Evolutionary conservation across 2,113 vertebrate genomes (phyloP).

Genomic region (Microtus montanus): DNA sequence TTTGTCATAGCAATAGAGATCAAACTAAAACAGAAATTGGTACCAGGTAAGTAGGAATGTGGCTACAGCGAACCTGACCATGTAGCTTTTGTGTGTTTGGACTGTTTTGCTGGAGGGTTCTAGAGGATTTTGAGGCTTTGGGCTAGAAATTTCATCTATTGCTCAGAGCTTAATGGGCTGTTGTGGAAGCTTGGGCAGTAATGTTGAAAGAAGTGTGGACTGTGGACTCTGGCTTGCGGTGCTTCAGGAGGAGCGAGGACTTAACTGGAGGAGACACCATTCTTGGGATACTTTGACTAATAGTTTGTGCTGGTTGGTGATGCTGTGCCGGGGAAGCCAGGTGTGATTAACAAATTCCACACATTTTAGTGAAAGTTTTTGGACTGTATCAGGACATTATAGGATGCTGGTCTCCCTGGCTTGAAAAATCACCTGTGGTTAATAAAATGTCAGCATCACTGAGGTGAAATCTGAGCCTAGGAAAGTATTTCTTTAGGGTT

Average conservation of each 20-base stretch:
- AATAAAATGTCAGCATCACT: not conserved
- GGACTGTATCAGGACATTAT: not conserved
- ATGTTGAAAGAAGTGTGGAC: not conserved
- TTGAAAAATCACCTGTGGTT: not conserved
- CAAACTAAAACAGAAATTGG: not conserved
- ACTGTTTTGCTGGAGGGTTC: not conserved
- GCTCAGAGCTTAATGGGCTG: not conserved
- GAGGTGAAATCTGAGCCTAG: not conserved
- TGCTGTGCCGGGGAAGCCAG: not conserved
- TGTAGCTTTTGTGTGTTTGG: not conserved
- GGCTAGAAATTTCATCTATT: not conserved
- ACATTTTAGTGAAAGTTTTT: not conserved
- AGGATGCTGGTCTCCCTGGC: not conserved
- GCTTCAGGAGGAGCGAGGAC: not conserved
- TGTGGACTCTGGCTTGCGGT: not conserved
- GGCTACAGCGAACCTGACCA: not conserved
- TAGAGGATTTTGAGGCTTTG: not conserved
- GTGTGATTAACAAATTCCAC: not conserved
- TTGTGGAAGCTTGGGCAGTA: not conserved
- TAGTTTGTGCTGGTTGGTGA: not conserved
- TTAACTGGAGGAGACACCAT: not conserved
- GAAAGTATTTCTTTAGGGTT: not conserved
- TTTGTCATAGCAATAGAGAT: not conserved
- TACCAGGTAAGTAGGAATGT: not conserved
- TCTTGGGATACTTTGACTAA: not conserved